Percentiles rank a stretch among this genome's conserved stretches.
Conservation (phyloP, 2,888 invertebrate species). For the Psylliodes chrysocephalus region DNA sequence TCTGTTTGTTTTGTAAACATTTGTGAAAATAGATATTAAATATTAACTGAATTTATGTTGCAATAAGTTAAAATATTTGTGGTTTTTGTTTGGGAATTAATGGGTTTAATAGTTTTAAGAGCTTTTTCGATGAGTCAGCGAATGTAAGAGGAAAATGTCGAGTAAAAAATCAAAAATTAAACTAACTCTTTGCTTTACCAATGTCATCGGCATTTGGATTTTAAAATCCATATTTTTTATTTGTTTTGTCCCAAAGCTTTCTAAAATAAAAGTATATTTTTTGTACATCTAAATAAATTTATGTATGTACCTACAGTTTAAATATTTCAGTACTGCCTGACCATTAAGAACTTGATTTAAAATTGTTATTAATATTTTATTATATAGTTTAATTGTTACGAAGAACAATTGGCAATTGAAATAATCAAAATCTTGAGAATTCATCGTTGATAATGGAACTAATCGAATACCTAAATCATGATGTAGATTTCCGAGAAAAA, state of each 20-base stretch:
- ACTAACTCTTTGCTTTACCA: no score
- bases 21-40: neutral
- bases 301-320: no score
- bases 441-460: constrained; percentile 21
- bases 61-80: neutral
- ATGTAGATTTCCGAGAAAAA: constrained; percentile 23
- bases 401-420: constrained; percentile 32
- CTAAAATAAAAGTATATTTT: no score
- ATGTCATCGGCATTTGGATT: no score
- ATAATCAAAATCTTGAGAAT: constrained; percentile 25
- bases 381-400: constrained; percentile 19
- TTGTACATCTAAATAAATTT: no score
- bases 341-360: neutral
- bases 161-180: no score
- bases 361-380: constrained; percentile 13
- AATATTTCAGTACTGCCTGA: neutral
- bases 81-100: neutral
- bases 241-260: no score
- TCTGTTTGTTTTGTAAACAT: neutral
- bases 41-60: neutral
- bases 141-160: no score
- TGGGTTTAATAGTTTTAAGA: neutral
- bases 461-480: constrained; percentile 18
- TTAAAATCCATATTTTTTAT: no score
- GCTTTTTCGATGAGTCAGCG: no score